Percentiles rank a stretch among this genome's conserved stretches.
These are phyloP conservation scores for Oncopeltus fasciatus DNA, from an alignment of 1,140 invertebrate genomes.

Conservation along the genomic window DNA sequence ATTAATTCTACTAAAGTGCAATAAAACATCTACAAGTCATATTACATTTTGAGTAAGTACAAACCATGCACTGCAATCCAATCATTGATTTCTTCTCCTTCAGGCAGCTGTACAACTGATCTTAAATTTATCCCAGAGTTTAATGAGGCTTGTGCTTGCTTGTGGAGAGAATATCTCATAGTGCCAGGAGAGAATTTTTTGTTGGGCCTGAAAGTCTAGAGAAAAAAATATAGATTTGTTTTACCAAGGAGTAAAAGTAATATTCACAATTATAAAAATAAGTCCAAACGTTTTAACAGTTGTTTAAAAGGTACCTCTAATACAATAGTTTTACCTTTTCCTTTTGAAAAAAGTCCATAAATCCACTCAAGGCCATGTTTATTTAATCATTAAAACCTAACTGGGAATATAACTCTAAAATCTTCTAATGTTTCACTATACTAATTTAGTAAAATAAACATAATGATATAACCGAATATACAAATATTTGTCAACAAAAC, in stretches of 20 bases:
- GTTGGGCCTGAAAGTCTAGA: slow-evolving; percentile 80
- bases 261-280: slow-evolving; percentile 1
- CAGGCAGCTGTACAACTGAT: slow-evolving; percentile 68
- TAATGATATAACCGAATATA: neutral
- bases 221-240: too few relatives aligned
- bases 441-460: neutral
- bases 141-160: slow-evolving; percentile 83
- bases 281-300: too few relatives aligned
- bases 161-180: slow-evolving; percentile 79
- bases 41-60: neutral
- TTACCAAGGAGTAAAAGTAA: too few relatives aligned
- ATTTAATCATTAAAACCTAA: neutral
- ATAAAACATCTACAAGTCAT: neutral
- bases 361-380: slow-evolving; percentile 46
- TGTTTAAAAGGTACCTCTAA: neutral
- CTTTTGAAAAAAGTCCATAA: slow-evolving; percentile 69
- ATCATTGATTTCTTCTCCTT: slow-evolving; percentile 78
- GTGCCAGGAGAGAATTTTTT: slow-evolving; percentile 85
- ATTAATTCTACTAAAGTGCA: too few relatives aligned
- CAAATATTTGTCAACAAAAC: neutral
- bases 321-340: slow-evolving; percentile 44
- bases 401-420: neutral
- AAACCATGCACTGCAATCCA: slow-evolving; percentile 90
- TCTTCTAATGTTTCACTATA: neutral
- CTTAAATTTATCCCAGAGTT: slow-evolving; percentile 87